Conservation (phyloP, 2,888 invertebrate species). For the Actias luna region DNA sequence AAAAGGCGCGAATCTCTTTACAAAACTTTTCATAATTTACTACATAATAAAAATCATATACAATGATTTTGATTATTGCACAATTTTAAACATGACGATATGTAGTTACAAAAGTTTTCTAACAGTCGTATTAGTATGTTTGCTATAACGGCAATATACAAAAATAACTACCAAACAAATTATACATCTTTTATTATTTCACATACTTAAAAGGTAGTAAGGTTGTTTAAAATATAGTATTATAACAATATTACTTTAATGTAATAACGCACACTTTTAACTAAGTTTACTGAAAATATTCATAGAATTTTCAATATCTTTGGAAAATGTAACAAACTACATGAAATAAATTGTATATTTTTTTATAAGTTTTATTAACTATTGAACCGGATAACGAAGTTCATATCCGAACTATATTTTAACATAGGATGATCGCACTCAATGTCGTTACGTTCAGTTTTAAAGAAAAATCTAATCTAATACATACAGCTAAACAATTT, state of each 20-base stretch:
- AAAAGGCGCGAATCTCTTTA: conserved; percentile 68
- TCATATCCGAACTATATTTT: neutral
- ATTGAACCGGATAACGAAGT: neutral
- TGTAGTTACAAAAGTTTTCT: neutral
- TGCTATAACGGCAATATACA: neutral
- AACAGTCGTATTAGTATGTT: neutral
- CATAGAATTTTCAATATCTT: neutral
- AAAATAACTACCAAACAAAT: neutral
- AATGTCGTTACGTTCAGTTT: neutral
- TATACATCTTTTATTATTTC: neutral
- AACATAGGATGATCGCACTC: too few species aligned
- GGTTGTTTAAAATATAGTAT: neutral
- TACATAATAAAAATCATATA: neutral
- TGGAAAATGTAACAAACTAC: neutral
- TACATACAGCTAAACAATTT: neutral
- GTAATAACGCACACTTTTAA: neutral
- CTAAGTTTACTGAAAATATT: neutral
- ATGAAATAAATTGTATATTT: neutral
- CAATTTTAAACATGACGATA: conserved; percentile 1
- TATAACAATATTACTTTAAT: neutral
- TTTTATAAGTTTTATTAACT: neutral
- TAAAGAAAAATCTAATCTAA: neutral
- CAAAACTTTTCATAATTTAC: conserved; percentile 32
- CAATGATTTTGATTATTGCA: neutral
- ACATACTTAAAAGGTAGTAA: neutral